Conservation (phyloP, 2,888 invertebrate genomes). For the Drosophila rellima region DNA sequence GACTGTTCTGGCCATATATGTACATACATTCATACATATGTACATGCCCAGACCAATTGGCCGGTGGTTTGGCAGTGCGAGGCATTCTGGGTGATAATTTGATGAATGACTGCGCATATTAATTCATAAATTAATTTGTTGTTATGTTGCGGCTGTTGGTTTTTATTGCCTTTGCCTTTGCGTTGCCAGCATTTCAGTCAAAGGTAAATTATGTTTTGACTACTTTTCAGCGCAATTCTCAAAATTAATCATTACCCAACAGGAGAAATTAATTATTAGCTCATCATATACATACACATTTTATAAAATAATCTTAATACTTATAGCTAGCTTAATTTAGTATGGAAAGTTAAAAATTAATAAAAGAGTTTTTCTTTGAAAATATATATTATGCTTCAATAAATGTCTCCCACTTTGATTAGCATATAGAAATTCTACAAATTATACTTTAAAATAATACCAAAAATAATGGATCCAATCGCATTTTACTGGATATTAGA, state of each 20-base stretch:
- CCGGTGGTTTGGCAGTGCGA: not conserved
- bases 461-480: too few species aligned
- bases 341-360: not conserved
- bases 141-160: slow-evolving; percentile 48
- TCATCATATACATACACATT: not conserved
- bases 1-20: slow-evolving; percentile 6
- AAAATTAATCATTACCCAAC: slow-evolving; percentile 25
- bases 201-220: slow-evolving; percentile 56
- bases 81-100: slow-evolving; percentile 60
- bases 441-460: too few species aligned
- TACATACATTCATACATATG: not conserved
- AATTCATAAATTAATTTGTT: slow-evolving; percentile 79
- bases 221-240: slow-evolving; percentile 32
- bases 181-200: slow-evolving; percentile 1
- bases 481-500: too few species aligned
- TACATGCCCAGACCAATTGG: slow-evolving; percentile 11
- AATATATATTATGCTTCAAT: too few species aligned
- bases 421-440: too few species aligned
- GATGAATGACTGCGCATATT: slow-evolving; percentile 81
- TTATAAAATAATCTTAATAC: not conserved
- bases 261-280: not conserved
- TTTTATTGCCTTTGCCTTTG: slow-evolving; percentile 32
- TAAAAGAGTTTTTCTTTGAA: not conserved
- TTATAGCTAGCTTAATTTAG: not conserved
- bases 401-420: too few species aligned